A percentile compares a stretch with the other conserved stretches of the same genome.
These are phyloP conservation scores for Hephaestus fuliginosus DNA, from an alignment of 2,797 vertebrate genomes.

Conservation along the genomic window DNA sequence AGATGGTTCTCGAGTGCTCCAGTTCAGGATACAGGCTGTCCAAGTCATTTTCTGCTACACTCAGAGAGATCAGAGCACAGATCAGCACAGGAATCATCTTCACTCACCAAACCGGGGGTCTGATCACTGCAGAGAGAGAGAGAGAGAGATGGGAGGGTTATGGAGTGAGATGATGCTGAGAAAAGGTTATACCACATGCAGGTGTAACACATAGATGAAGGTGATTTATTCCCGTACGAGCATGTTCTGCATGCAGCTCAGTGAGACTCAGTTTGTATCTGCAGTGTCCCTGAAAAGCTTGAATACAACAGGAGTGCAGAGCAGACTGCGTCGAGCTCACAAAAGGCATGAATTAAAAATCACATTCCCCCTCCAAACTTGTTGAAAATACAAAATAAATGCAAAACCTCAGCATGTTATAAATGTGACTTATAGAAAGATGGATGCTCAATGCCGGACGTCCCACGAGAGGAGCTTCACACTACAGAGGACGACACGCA, in stretches of 20 bases:
- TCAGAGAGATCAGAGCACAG: constrained; percentile 89
- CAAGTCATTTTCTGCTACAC: constrained; percentile 86
- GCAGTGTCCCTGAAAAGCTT: constrained; percentile 53
- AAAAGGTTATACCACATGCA: not conserved
- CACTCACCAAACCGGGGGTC: constrained; percentile 80
- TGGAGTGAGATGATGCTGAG: not conserved
- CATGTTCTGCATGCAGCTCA: constrained; percentile 20
- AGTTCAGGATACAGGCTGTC: constrained; percentile 85
- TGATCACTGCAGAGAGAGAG: constrained; percentile 86
- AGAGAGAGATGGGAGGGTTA: not conserved
- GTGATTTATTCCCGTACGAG: not conserved
- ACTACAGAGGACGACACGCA: not conserved
- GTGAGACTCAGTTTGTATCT: constrained; percentile 51
- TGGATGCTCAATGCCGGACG: not conserved
- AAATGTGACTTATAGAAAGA: not conserved
- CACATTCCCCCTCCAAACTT: constrained; percentile 2
- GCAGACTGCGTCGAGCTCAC: constrained; percentile 31
- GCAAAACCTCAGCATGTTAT: not conserved
- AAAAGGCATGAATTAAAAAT: not conserved
- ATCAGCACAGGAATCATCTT: constrained; percentile 92
- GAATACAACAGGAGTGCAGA: constrained; percentile 13
- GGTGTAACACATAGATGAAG: not conserved
- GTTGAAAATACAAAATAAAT: not conserved
- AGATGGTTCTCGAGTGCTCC: constrained; percentile 91
- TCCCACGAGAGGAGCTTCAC: not conserved